These are phyloP conservation scores for Psittacula derbiana DNA, from an alignment of 2,797 vertebrate genomes.

Conservation along the genomic window DNA sequence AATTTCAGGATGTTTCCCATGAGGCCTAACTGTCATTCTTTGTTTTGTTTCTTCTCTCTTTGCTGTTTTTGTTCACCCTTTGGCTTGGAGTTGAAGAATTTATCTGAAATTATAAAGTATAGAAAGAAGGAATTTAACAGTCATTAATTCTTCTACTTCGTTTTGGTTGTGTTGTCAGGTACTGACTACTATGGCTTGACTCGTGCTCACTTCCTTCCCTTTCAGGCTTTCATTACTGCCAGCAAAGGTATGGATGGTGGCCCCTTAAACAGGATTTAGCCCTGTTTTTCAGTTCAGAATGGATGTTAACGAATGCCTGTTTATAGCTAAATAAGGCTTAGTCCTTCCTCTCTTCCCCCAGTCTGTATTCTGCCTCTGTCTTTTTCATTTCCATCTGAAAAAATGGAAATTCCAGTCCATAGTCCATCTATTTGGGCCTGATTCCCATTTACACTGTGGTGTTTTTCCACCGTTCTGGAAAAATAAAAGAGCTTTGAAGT, in stretches of 20 bases:
- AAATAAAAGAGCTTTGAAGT: background rate
- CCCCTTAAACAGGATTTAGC: background rate
- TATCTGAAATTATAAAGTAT: constrained; percentile 22
- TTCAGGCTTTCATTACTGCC: background rate
- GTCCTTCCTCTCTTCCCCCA: background rate
- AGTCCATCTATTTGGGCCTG: background rate
- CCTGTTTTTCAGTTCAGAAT: background rate
- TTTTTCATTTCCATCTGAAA: background rate
- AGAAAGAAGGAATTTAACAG: constrained; percentile 50
- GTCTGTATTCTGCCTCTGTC: background rate
- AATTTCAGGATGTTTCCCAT: background rate
- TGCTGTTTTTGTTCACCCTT: constrained; percentile 14
- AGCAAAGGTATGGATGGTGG: background rate
- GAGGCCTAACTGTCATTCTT: background rate
- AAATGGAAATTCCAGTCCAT: background rate
- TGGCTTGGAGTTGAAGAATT: constrained; percentile 39
- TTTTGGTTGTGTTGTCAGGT: background rate
- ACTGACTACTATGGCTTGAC: background rate
- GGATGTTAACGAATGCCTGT: background rate
- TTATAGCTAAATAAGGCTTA: background rate
- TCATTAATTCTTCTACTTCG: constrained; percentile 16
- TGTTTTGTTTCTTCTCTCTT: constrained; percentile 22
- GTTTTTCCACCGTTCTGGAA: background rate
- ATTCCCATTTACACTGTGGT: background rate
- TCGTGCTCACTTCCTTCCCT: background rate